Evolutionary conservation across 2,888 invertebrate species (phyloP).

Genomic region (Spodoptera picta): DNA sequence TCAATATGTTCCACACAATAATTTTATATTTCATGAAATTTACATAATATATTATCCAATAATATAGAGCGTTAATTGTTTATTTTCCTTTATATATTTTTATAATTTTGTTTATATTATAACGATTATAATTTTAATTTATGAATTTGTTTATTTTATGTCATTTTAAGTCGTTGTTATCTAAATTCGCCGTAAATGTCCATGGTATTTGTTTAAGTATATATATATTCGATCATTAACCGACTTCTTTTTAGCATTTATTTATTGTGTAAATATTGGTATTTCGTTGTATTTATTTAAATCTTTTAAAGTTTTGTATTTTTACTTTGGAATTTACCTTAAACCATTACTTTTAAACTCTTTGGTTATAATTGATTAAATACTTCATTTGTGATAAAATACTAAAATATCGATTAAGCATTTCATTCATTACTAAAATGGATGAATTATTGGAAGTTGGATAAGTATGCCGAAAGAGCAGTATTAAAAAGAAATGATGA

Average conservation of each 20-base stretch:
- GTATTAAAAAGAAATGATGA: no score
- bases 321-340: not conserved
- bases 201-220: constrained; percentile 13
- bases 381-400: no score
- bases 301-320: constrained; percentile 6
- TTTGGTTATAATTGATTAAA: no score
- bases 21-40: constrained; percentile 7
- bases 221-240: constrained; percentile 35
- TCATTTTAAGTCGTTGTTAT: constrained; percentile 57
- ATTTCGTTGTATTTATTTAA: constrained; percentile 50
- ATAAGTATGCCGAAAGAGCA: no score
- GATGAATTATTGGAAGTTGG: no score
- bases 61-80: constrained; percentile 1
- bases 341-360: not conserved
- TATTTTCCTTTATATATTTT: constrained; percentile 1
- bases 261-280: constrained; percentile 25
- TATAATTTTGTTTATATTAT: constrained; percentile 16
- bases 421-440: no score
- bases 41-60: constrained; percentile 7
- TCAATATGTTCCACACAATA: no score
- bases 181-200: constrained; percentile 58
- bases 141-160: constrained; percentile 22
- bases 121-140: constrained; percentile 18
- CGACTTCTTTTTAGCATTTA: constrained; percentile 14
- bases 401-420: no score